Percentiles rank a stretch among this genome's conserved stretches.
Conservation (phyloP, 2,797 vertebrate species). For the Philypnodon macrostomus region DNA sequence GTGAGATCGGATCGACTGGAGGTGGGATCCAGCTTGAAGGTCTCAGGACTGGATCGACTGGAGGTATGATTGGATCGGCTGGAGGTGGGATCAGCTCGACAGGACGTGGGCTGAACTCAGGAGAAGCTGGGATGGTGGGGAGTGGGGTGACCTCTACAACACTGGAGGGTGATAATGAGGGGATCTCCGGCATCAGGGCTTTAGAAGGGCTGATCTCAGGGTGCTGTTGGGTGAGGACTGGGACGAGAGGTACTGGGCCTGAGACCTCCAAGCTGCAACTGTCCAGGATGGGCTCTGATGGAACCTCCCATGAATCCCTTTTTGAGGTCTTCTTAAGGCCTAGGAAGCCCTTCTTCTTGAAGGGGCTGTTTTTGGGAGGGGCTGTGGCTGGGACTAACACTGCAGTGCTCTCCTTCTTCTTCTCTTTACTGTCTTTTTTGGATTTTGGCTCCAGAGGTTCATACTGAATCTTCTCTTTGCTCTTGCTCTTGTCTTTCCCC, state of each 20-base stretch:
- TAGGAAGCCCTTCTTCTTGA: slow-evolving; percentile 56
- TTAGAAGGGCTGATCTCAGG: slow-evolving; percentile 10
- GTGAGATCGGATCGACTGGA: too few relatives aligned
- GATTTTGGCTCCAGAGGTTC: slow-evolving; percentile 35
- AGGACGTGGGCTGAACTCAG: slow-evolving; percentile 31
- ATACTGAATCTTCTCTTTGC: slow-evolving; percentile 32
- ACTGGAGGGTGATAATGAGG: slow-evolving; percentile 13
- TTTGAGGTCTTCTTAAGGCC: slow-evolving; percentile 51
- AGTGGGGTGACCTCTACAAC: slow-evolving; percentile 12
- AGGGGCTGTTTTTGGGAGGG: slow-evolving; percentile 39
- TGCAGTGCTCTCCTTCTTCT: slow-evolving; percentile 34
- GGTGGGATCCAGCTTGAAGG: too few relatives aligned
- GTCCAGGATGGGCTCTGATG: slow-evolving; percentile 46
- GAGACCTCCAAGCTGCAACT: slow-evolving; percentile 6
- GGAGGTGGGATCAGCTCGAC: slow-evolving; percentile 29
- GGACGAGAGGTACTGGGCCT: slow-evolving; percentile 43
- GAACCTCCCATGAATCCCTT: slow-evolving; percentile 4
- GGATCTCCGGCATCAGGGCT: slow-evolving; percentile 16
- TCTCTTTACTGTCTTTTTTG: slow-evolving; percentile 60
- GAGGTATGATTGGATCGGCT: too few relatives aligned
- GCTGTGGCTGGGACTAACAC: slow-evolving; percentile 48
- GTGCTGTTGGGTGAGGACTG: slow-evolving; percentile 12
- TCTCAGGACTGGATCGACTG: too few relatives aligned
- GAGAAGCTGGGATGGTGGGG: slow-evolving; percentile 12
- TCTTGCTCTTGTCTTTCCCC: slow-evolving; percentile 46